Conservation (phyloP, 2,888 invertebrate species). For the Thalpophila matura region DNA sequence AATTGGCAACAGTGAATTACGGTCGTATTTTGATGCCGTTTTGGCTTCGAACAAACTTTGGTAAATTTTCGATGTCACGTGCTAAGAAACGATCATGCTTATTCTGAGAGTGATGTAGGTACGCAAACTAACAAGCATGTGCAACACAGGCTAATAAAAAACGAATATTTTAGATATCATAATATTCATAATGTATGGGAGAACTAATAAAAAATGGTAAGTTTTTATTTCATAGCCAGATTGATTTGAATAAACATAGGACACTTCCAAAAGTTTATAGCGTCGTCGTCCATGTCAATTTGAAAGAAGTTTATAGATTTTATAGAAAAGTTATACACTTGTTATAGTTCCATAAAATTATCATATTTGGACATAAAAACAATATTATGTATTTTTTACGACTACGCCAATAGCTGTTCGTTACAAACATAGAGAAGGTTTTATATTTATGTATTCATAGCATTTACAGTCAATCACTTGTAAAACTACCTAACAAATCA, state of each 20-base stretch:
- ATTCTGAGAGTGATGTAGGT: too few species aligned
- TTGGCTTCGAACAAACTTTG: too few species aligned
- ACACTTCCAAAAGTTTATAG: neutral
- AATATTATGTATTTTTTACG: conserved; percentile 20
- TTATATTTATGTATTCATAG: conserved; percentile 15
- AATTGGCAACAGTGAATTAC: too few species aligned
- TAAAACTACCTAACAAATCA: conserved; percentile 22
- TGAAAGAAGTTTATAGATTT: neutral
- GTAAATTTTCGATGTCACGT: too few species aligned
- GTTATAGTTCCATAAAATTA: conserved; percentile 23
- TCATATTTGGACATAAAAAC: conserved; percentile 19
- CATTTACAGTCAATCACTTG: conserved; percentile 26
- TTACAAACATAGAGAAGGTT: neutral
- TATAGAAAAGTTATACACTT: conserved; percentile 8
- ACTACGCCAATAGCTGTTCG: neutral
- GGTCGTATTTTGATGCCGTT: too few species aligned
- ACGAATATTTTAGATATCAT: too few species aligned
- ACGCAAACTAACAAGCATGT: too few species aligned
- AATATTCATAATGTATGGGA: too few species aligned
- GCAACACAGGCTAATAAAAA: too few species aligned
- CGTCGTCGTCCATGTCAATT: conserved; percentile 12
- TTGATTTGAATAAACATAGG: neutral
- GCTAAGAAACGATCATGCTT: too few species aligned
- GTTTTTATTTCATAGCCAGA: neutral
- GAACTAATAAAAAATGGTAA: neutral